phyloP scores from a whole-genome alignment of 2,888 invertebrate species.

The Luperina testacea region DNA sequence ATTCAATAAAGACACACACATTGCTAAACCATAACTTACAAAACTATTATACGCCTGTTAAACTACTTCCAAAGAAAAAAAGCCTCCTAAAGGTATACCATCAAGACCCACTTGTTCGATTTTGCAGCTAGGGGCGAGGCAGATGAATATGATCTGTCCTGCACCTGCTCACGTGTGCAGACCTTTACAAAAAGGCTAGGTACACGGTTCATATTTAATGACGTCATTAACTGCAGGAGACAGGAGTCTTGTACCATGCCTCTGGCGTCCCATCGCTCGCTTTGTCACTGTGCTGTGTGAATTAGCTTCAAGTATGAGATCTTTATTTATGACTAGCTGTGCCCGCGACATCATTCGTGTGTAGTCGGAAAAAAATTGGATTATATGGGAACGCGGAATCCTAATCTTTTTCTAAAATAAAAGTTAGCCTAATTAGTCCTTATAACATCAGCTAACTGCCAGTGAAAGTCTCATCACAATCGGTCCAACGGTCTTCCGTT shows the following conservation, averaged over 20 bases:
- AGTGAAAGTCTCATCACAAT: not conserved
- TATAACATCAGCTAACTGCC: not conserved
- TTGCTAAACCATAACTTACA: not conserved
- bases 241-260: constrained; percentile 77
- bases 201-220: constrained; percentile 86
- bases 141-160: constrained; percentile 64
- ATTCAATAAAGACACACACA: not conserved
- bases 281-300: constrained; percentile 68
- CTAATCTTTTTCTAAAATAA: not conserved
- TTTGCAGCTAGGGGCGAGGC: constrained; percentile 56
- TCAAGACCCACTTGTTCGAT: constrained; percentile 55
- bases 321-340: constrained; percentile 41
- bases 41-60: not conserved
- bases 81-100: constrained; percentile 35
- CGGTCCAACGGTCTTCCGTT: not conserved
- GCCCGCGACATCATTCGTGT: not conserved
- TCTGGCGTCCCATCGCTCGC: constrained; percentile 68
- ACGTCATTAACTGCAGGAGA: constrained; percentile 87
- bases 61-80: constrained; percentile 27
- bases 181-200: constrained; percentile 67
- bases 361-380: not conserved
- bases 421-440: not conserved
- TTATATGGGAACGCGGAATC: not conserved
- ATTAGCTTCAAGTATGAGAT: constrained; percentile 61
- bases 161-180: constrained; percentile 60